These are phyloP conservation scores for Corythoichthys intestinalis DNA, from an alignment of 2,113 vertebrate species.

Conservation along the genomic window DNA sequence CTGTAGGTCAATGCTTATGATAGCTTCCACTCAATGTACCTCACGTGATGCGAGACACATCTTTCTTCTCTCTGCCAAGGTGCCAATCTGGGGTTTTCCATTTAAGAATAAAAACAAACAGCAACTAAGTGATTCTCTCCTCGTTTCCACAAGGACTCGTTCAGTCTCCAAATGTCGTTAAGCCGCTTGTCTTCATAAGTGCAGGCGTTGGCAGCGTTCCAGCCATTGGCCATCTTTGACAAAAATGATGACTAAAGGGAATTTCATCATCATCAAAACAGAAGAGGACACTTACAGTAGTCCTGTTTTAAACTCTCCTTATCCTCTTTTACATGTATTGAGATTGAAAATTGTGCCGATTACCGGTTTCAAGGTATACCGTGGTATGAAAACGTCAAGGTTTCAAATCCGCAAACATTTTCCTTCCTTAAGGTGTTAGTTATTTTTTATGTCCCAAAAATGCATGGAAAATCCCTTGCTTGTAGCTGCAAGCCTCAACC, in stretches of 20 bases:
- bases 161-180: constrained; percentile 4
- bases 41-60: not conserved
- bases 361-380: too few species aligned
- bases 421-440: too few species aligned
- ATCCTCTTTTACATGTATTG: not conserved
- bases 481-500: too few species aligned
- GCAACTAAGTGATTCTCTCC: not conserved
- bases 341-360: not conserved
- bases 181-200: constrained; percentile 7
- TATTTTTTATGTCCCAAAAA: too few species aligned
- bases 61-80: not conserved
- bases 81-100: not conserved
- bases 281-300: not conserved
- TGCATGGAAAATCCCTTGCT: too few species aligned
- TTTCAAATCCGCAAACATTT: too few species aligned
- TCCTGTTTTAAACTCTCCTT: not conserved
- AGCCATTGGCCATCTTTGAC: not conserved
- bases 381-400: too few species aligned
- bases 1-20: not conserved
- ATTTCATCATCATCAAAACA: not conserved
- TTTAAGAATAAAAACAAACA: not conserved
- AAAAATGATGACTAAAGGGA: constrained; percentile 7
- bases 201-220: constrained; percentile 4
- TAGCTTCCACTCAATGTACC: not conserved
- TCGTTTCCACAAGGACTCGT: not conserved